Evolutionary conservation across 2,113 vertebrate genomes (phyloP), one percentile per base, ranked within the genome.

Genomic region (Dissostichus mawsoni): DNA sequence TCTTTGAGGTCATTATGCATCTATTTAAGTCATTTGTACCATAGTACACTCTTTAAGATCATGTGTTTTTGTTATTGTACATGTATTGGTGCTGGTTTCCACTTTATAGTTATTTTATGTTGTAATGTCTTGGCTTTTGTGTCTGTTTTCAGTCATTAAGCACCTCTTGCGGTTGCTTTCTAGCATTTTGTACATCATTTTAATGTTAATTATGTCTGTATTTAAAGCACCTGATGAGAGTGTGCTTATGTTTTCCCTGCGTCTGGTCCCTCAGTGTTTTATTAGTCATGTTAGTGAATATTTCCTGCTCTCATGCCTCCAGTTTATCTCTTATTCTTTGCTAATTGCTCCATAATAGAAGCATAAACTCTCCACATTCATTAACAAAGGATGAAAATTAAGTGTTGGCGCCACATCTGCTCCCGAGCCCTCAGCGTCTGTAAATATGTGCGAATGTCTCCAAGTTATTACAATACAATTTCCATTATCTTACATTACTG

Each of bases 351-450:
- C 71, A 72, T 84, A 79, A 87, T 76, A 76, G 73, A 89, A 82
- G 78, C 58, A 80, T 41, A 8, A 8, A 41, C 48, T 72, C 59
- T 56, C 59, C 53, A 77, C 74, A 23, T 77, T 89, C 82, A 89
- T 91, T 91, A 91, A 76, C 73, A 50, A 11, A 11, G 63, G 75
- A 63, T 86, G 90, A 86, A 88, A 89, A 89, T 89, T 17, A 92
- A 81, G 87, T 89, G 90, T 87, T 12, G 33, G 61, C 67, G 45
- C 56, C 82, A 87, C 80, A 86, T 90, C 75, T 85, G 88, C 85
- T 83, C 50, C 66, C 0, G 55, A 65, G 62, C 45, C 78, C 65
- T 64, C n/a, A 0, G 47, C 66, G 47, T 68, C 82, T 74, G 59
- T 77, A 84, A 82, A 74, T 64, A 79, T 33, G 68, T 76, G 90